Percentiles rank a stretch among this genome's conserved stretches.
These are phyloP conservation scores for Neoscelio sp. DNA, from an alignment of 2,888 invertebrate species.

Conservation along the genomic window DNA sequence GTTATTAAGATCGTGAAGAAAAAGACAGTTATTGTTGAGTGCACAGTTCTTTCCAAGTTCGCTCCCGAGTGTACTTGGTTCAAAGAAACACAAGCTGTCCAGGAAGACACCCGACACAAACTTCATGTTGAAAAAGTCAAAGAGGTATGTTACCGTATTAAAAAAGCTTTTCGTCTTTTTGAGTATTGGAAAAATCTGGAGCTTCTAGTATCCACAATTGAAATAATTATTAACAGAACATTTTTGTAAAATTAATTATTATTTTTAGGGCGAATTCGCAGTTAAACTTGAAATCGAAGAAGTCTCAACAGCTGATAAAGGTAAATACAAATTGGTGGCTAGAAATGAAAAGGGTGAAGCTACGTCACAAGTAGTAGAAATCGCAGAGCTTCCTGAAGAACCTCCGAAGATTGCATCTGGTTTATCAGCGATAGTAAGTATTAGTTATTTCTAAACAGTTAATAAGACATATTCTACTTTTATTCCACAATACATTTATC, in stretches of 20 bases:
- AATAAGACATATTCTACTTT: too few species aligned
- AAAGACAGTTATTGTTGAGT: conserved; percentile 96
- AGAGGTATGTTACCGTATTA: conserved; percentile 88
- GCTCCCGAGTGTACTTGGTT: conserved; percentile 97
- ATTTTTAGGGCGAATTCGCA: conserved; percentile 91
- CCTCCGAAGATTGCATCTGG: conserved; percentile 92
- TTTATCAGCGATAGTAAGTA: conserved; percentile 89
- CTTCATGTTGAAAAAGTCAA: conserved; percentile 91
- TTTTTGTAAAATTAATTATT: background rate
- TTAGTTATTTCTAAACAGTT: conserved; percentile 83
- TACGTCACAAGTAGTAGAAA: conserved; percentile 93
- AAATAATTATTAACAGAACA: too few species aligned
- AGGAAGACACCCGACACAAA: conserved; percentile 90
- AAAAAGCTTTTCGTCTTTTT: background rate
- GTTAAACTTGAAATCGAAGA: conserved; percentile 95
- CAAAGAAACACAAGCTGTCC: conserved; percentile 92
- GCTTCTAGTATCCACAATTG: too few species aligned
- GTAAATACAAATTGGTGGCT: conserved; percentile 94
- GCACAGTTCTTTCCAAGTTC: conserved; percentile 96
- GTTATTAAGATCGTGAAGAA: conserved; percentile 96
- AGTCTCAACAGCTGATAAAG: conserved; percentile 92
- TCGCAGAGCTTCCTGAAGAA: conserved; percentile 92
- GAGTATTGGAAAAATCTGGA: too few species aligned
- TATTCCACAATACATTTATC: too few species aligned
- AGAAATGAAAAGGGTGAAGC: conserved; percentile 97